phyloP scores from a whole-genome alignment of 2,113 vertebrate genomes.

The Melanostigma gelatinosum region DNA sequence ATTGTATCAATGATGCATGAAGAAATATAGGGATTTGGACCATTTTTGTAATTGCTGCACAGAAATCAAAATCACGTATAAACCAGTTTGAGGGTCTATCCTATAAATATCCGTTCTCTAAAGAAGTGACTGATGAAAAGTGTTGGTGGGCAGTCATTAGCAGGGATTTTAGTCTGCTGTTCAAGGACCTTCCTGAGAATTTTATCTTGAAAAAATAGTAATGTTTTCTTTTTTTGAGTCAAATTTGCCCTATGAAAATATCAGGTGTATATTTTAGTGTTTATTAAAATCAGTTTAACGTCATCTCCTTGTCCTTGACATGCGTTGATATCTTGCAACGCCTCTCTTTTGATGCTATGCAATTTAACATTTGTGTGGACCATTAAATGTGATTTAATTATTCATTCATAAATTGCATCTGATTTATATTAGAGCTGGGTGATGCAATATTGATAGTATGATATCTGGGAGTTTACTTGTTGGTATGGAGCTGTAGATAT shows the following conservation, averaged over 20 bases:
- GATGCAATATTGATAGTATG: too few species aligned
- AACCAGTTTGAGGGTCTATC: conserved; percentile 12
- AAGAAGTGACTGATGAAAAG: background rate
- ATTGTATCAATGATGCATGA: conserved; percentile 22
- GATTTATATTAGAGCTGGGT: too few species aligned
- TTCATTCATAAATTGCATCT: too few species aligned
- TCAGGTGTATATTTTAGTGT: conserved; percentile 29
- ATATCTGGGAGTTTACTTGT: background rate
- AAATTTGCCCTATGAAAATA: conserved; percentile 5
- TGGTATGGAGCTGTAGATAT: background rate
- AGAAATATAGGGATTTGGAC: conserved; percentile 1
- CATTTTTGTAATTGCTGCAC: background rate
- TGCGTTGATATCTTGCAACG: background rate
- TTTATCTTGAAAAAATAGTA: background rate
- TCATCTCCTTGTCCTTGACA: background rate
- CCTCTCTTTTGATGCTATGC: background rate
- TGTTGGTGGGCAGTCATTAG: background rate
- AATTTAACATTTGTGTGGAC: background rate
- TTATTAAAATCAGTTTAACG: conserved; percentile 46
- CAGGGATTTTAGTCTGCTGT: background rate
- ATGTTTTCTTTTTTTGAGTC: background rate
- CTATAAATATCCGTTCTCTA: background rate
- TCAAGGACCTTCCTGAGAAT: background rate
- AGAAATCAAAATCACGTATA: background rate
- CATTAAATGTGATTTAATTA: background rate